Percentiles rank a stretch among this genome's conserved stretches.
phyloP scores from a whole-genome alignment of 2,797 vertebrate genomes.

The Xenops minutus region DNA sequence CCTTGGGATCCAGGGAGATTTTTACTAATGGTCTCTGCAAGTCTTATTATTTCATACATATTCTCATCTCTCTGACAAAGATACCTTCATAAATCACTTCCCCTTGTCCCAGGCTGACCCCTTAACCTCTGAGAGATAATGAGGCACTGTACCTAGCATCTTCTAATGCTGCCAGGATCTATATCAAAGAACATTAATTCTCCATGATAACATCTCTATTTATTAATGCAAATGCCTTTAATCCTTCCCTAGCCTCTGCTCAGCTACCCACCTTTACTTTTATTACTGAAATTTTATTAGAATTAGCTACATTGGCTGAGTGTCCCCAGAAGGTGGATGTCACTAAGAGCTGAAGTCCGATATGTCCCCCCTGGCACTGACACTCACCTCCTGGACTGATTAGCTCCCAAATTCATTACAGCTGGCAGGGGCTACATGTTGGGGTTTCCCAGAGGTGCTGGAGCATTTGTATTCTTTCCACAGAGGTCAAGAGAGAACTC shows the following conservation, averaged over 20 bases:
- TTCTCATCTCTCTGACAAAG: conserved; percentile 44
- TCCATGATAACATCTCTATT: conserved; percentile 63
- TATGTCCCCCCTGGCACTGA: not conserved
- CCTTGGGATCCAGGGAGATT: conserved; percentile 6
- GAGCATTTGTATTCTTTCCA: not conserved
- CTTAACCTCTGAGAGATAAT: conserved; percentile 62
- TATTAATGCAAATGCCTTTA: conserved; percentile 67
- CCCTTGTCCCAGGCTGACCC: conserved; percentile 55
- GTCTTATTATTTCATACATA: conserved; percentile 56
- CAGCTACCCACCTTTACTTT: conserved; percentile 6
- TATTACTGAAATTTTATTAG: conserved; percentile 17
- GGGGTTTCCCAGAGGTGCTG: not conserved
- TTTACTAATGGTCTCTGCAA: conserved; percentile 36
- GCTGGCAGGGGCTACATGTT: not conserved
- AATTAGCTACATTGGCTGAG: conserved; percentile 39
- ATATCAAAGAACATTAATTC: conserved; percentile 68
- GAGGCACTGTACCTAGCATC: conserved; percentile 30
- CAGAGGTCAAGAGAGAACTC: not conserved
- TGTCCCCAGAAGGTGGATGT: conserved; percentile 5
- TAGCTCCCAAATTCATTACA: not conserved
- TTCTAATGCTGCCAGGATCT: conserved; percentile 51
- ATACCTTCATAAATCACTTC: conserved; percentile 54
- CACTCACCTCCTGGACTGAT: not conserved
- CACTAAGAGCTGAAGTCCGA: not conserved
- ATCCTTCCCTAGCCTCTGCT: conserved; percentile 31